These are phyloP conservation scores for Catharus bicknelli DNA, from an alignment of 2,113 vertebrate species.

Conservation along the genomic window DNA sequence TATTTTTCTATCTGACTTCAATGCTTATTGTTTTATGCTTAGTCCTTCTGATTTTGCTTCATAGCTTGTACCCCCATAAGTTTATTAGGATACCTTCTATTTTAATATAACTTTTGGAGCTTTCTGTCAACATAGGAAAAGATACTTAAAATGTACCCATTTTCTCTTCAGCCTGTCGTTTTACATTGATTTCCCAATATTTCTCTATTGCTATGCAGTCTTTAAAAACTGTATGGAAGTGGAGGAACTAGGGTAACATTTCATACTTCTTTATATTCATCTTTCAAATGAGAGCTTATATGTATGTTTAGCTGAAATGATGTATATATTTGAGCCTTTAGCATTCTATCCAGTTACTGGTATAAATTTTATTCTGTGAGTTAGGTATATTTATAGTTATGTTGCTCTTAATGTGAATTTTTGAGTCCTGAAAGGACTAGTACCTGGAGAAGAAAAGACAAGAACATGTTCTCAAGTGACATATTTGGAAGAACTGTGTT, in stretches of 20 bases:
- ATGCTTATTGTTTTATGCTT: neutral
- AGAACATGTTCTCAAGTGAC: neutral
- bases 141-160: neutral
- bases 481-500: neutral
- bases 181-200: neutral
- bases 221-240: neutral
- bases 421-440: neutral
- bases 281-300: neutral
- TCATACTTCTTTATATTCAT: neutral
- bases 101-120: neutral
- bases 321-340: neutral
- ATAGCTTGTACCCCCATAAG: neutral
- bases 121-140: neutral
- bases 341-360: neutral
- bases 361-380: neutral
- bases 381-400: neutral
- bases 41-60: neutral
- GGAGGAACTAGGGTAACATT: neutral
- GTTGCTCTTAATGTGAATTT: neutral
- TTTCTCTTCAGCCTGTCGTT: neutral
- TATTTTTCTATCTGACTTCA: neutral
- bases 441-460: neutral
- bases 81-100: neutral
- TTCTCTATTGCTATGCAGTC: neutral
- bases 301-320: neutral